These are phyloP conservation scores for Philonicus albiceps DNA, from an alignment of 2,888 invertebrate genomes.

Conservation along the genomic window DNA sequence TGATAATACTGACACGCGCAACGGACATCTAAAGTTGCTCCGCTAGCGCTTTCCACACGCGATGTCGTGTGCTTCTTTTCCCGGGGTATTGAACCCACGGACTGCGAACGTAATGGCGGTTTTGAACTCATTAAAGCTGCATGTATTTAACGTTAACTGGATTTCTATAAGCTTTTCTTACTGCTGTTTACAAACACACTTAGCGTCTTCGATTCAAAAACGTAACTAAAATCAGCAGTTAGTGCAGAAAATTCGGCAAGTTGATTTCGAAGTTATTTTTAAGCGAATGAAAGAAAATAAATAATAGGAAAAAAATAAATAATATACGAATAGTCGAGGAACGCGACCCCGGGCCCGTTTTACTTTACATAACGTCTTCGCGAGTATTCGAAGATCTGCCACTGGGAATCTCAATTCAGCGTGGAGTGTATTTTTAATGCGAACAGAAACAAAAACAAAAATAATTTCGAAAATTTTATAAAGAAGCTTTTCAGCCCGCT, in stretches of 20 bases:
- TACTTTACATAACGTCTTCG: constrained; percentile 36
- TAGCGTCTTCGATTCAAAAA: neutral
- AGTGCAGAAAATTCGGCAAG: constrained; percentile 12
- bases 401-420: neutral
- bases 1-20: constrained; percentile 88
- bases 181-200: neutral
- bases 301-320: neutral
- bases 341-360: constrained; percentile 25
- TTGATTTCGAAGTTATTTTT: constrained; percentile 23
- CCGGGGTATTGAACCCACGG: constrained; percentile 72
- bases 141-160: neutral
- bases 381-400: neutral
- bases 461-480: constrained; percentile 26
- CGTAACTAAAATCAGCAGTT: neutral
- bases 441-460: constrained; percentile 37
- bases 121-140: constrained; percentile 43
- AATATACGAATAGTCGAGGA: constrained; percentile 1
- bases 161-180: neutral
- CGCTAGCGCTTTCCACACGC: constrained; percentile 75
- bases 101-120: constrained; percentile 69
- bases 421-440: neutral
- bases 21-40: constrained; percentile 80
- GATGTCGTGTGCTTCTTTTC: constrained; percentile 73
- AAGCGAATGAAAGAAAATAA: constrained; percentile 9
- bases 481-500: constrained; percentile 26